Conservation (phyloP, 1,140 invertebrate species). For the Hydropsyche tenuis region DNA sequence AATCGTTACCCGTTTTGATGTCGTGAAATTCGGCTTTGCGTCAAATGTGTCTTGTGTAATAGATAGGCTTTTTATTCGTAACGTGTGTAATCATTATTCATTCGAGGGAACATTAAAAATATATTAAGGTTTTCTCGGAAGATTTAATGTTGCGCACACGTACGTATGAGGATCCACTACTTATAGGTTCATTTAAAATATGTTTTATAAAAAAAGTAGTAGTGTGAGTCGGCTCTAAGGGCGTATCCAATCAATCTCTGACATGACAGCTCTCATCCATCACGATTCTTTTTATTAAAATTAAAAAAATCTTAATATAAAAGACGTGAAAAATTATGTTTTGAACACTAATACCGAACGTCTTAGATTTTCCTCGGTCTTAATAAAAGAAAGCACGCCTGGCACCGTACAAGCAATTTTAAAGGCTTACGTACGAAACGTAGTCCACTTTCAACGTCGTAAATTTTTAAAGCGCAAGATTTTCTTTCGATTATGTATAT, state of each 20-base stretch:
- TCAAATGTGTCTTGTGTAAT: too few species aligned
- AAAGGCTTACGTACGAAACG: conserved; percentile 15
- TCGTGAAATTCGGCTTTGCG: too few species aligned
- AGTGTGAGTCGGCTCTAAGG: neutral
- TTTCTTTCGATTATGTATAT: conserved; percentile 7
- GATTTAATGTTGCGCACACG: conserved; percentile 1
- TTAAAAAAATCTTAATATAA: too few species aligned
- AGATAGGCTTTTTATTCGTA: neutral
- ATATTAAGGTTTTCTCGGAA: conserved; percentile 15
- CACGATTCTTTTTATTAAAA: neutral
- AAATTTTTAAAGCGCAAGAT: neutral
- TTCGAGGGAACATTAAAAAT: conserved; percentile 19
- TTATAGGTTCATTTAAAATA: too few species aligned
- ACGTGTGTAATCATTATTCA: conserved; percentile 21
- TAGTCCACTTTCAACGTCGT: neutral
- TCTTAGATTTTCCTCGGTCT: too few species aligned
- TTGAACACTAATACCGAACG: too few species aligned
- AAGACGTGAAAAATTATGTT: too few species aligned
- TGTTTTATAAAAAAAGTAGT: too few species aligned
- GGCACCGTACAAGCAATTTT: neutral
- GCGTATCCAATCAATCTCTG: conserved; percentile 24
- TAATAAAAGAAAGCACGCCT: too few species aligned
- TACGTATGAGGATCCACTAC: neutral
- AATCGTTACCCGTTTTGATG: too few species aligned
- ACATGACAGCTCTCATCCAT: conserved; percentile 4